A percentile compares a stretch with the other conserved stretches of the same genome.
Evolutionary conservation across 1,140 invertebrate genomes (phyloP).

Genomic region (Zaprionus inermis): DNA sequence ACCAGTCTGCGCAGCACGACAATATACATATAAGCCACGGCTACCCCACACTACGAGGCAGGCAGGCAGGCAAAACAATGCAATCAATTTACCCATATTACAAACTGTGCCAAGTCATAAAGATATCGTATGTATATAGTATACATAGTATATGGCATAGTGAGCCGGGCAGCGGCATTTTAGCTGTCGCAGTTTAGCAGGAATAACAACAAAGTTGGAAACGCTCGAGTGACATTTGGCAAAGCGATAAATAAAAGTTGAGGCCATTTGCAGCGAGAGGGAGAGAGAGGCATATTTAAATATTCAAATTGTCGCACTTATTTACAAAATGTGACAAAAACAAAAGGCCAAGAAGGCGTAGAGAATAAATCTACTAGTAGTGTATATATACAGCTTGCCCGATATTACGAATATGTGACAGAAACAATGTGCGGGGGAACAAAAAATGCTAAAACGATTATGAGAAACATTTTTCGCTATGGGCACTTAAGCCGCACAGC

Average conservation of each 20-base stretch:
- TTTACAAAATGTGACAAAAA: conserved; percentile 35
- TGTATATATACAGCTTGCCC: background rate
- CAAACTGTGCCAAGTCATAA: conserved; percentile 61
- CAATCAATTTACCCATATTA: conserved; percentile 46
- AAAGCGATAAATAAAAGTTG: conserved; percentile 73
- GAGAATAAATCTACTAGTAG: too few species aligned
- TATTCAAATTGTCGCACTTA: conserved; percentile 73
- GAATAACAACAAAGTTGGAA: conserved; percentile 43
- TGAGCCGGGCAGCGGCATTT: conserved; percentile 34
- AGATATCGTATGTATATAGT: conserved; percentile 25
- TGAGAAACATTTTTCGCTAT: conserved; percentile 18
- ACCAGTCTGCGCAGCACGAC: conserved; percentile 16
- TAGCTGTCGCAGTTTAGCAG: conserved; percentile 50
- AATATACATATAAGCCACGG: background rate
- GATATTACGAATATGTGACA: conserved; percentile 15
- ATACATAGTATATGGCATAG: background rate
- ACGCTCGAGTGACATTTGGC: conserved; percentile 73
- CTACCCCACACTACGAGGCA: background rate
- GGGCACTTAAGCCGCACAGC: conserved; percentile 26
- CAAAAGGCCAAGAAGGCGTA: conserved; percentile 1
- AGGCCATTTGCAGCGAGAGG: conserved; percentile 56
- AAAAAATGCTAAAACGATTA: conserved; percentile 7
- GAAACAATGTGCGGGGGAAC: conserved; percentile 1
- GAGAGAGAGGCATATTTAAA: conserved; percentile 65
- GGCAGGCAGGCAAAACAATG: background rate